Percentiles rank a stretch among this genome's conserved stretches.
phyloP scores from a whole-genome alignment of 2,888 invertebrate species.

The Eugnorisma glareosa region DNA sequence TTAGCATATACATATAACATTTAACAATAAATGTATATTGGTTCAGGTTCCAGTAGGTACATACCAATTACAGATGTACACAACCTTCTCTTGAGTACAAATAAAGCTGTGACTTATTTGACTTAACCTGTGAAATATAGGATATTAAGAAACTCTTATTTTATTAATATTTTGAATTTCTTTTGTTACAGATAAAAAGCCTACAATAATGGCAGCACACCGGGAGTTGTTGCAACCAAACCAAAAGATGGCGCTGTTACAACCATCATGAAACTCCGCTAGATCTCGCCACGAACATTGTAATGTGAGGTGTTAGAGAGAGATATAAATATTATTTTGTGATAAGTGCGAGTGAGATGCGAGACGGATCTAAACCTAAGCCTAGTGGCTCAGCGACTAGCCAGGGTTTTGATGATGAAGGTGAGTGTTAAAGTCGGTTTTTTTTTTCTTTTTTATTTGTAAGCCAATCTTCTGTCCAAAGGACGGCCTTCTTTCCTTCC shows the following conservation, averaged over 20 bases:
- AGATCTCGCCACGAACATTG: slow-evolving; percentile 68
- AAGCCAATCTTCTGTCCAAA: not conserved
- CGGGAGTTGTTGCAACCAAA: slow-evolving; percentile 33
- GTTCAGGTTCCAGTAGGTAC: no score
- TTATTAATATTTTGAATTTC: slow-evolving; percentile 6
- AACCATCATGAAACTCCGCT: slow-evolving; percentile 46
- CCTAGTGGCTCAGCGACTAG: slow-evolving; percentile 84
- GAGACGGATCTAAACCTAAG: slow-evolving; percentile 85
- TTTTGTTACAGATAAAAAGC: slow-evolving; percentile 51
- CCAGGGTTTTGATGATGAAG: slow-evolving; percentile 83
- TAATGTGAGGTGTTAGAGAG: slow-evolving; percentile 70
- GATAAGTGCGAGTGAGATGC: slow-evolving; percentile 84
- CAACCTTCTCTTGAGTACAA: no score
- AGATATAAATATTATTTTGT: slow-evolving; percentile 73
- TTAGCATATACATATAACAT: no score
- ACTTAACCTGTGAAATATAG: not conserved
- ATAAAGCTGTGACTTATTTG: not conserved
- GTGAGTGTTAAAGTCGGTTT: no score
- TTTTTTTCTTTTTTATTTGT: not conserved
- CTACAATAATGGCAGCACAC: slow-evolving; percentile 24
- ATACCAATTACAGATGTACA: no score
- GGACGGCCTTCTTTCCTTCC: not conserved
- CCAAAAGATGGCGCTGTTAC: slow-evolving; percentile 65
- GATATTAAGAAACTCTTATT: not conserved
- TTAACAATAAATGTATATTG: no score